Evolutionary conservation across 2,888 invertebrate genomes (phyloP).

Genomic region (Drosophila greeni): DNA sequence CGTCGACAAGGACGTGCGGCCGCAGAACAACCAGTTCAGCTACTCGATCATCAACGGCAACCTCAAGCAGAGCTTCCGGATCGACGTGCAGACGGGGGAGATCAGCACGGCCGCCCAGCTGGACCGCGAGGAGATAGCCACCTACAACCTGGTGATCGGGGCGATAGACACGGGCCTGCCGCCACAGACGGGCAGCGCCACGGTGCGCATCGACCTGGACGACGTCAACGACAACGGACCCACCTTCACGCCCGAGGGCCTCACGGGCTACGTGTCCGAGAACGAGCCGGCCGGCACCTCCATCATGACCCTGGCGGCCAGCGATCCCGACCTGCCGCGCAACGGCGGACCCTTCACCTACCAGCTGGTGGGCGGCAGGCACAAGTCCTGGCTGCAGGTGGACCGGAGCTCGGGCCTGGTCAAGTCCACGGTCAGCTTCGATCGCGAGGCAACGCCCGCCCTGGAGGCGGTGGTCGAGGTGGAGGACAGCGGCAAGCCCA

Average conservation of each 20-base stretch:
- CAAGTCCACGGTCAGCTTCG: constrained; percentile 87
- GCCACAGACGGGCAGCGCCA: constrained; percentile 94
- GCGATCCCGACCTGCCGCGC: constrained; percentile 92
- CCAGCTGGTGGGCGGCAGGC: constrained; percentile 87
- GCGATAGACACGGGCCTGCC: constrained; percentile 94
- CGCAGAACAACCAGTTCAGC: constrained; percentile 94
- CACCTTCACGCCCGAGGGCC: constrained; percentile 85
- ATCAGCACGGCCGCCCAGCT: constrained; percentile 87
- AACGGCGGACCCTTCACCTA: constrained; percentile 95
- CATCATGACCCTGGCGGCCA: constrained; percentile 91
- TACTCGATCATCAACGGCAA: constrained; percentile 94
- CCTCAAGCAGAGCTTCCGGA: constrained; percentile 89
- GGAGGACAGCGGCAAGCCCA: constrained; percentile 91
- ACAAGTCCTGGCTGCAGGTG: constrained; percentile 86
- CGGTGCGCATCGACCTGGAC: constrained; percentile 87
- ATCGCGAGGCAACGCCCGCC: constrained; percentile 88
- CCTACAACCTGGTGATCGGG: constrained; percentile 88
- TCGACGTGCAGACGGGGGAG: constrained; percentile 91
- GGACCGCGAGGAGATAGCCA: constrained; percentile 88
- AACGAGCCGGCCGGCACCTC: constrained; percentile 91
- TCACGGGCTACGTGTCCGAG: constrained; percentile 89
- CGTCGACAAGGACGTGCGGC: constrained; percentile 92
- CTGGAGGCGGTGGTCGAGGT: constrained; percentile 89
- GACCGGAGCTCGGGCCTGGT: constrained; percentile 90
- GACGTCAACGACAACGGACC: constrained; percentile 98